Evolutionary conservation across 2,888 invertebrate genomes (phyloP).

Genomic region (Dioctria rufipes): DNA sequence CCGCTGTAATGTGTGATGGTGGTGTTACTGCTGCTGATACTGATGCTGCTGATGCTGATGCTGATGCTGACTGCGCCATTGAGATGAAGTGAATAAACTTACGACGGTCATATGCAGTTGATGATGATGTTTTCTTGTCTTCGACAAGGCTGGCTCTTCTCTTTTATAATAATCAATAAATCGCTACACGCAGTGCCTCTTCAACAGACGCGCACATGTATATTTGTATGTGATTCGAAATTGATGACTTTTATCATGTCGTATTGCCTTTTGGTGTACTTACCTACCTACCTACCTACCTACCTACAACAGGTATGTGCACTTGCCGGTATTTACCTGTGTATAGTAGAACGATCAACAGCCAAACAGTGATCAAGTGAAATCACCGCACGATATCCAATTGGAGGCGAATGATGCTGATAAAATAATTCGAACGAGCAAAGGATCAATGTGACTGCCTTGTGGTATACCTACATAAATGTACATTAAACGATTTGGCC

Average conservation of each 20-base stretch:
- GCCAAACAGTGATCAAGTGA: conserved; percentile 19
- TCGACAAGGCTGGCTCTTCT: conserved; percentile 35
- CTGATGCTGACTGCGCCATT: no score
- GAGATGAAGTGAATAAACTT: not conserved
- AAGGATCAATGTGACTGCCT: conserved; percentile 43
- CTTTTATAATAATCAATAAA: conserved; percentile 19
- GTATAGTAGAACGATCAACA: not conserved
- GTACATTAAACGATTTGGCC: conserved; percentile 6
- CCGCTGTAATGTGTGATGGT: not conserved
- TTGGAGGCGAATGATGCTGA: conserved; percentile 13
- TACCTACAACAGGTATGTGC: not conserved
- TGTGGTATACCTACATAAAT: not conserved
- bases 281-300: no score
- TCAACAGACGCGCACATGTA: not conserved
- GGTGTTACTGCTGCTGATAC: no score
- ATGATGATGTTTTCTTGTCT: conserved; percentile 48
- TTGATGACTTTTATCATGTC: conserved; percentile 14
- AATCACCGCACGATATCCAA: conserved; percentile 36
- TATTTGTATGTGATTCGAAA: conserved; percentile 17
- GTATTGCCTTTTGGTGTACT: not conserved
- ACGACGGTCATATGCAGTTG: conserved; percentile 22
- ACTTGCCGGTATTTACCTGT: conserved; percentile 5
- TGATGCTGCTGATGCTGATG: no score
- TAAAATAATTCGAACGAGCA: conserved; percentile 47
- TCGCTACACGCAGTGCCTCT: not conserved